These are phyloP conservation scores for Suricata suricatta DNA, from an alignment of 2,113 vertebrate genomes.

Conservation along the genomic window DNA sequence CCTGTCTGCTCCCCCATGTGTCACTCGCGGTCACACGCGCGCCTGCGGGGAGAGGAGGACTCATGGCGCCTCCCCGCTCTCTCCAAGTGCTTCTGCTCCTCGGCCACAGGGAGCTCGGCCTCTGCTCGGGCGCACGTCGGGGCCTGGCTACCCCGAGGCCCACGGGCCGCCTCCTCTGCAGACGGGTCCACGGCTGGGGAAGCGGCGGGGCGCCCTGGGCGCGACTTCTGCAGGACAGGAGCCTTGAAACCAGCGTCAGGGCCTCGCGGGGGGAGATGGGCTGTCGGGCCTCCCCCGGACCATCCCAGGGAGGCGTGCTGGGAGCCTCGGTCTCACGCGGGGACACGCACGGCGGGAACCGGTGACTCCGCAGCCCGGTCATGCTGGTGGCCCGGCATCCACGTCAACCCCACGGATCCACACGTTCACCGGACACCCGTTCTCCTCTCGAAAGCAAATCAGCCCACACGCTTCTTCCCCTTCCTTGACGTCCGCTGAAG, in stretches of 20 bases:
- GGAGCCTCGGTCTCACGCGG: not conserved
- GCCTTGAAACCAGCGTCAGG: rapidly evolving
- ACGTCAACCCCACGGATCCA: not conserved
- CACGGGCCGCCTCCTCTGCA: not conserved
- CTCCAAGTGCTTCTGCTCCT: not conserved
- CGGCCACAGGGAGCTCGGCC: rapidly evolving
- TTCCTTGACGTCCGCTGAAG: no score
- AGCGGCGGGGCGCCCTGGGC: rapidly evolving
- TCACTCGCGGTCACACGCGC: no score
- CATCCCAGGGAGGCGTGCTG: not conserved
- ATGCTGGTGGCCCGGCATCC: not conserved
- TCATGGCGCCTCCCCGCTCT: no score
- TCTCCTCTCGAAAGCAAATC: not conserved
- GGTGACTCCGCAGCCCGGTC: not conserved
- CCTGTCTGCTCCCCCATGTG: not conserved
- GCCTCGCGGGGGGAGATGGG: not conserved
- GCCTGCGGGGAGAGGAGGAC: not conserved
- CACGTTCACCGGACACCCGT: not conserved
- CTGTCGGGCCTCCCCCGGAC: not conserved
- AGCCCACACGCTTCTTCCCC: rapidly evolving
- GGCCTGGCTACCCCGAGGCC: rapidly evolving
- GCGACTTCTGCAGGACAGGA: no score
- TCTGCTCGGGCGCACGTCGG: no score
- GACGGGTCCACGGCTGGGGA: not conserved
- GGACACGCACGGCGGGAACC: not conserved